phyloP scores from a whole-genome alignment of 2,113 vertebrate species.

The Emberiza fucata region DNA sequence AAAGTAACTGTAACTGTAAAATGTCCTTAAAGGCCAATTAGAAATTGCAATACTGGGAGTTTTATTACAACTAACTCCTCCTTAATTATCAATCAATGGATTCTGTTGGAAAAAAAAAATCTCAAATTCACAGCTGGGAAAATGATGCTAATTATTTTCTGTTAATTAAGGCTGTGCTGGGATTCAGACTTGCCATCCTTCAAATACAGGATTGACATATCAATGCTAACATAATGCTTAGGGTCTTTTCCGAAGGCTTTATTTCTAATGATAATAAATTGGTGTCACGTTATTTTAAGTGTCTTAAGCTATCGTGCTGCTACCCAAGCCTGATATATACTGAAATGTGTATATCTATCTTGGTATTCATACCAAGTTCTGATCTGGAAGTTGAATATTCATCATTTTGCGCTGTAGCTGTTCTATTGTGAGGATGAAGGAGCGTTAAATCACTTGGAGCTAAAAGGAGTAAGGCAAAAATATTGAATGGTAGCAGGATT shows the following conservation, averaged over 20 bases:
- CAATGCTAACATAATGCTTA: slow-evolving; percentile 79
- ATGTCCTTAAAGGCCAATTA: slow-evolving; percentile 84
- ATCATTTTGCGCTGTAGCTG: not conserved
- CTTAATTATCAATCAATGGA: slow-evolving; percentile 86
- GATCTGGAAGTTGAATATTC: not conserved
- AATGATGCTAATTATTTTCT: slow-evolving; percentile 84
- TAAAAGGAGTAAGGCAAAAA: not conserved
- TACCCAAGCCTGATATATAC: not conserved
- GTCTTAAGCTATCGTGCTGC: slow-evolving; percentile 57
- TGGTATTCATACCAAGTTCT: not conserved
- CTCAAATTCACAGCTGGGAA: slow-evolving; percentile 79
- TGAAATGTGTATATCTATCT: slow-evolving; percentile 8
- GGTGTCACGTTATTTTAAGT: slow-evolving; percentile 71
- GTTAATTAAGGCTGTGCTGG: slow-evolving; percentile 83
- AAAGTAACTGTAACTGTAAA: slow-evolving; percentile 81
- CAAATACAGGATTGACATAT: slow-evolving; percentile 81
- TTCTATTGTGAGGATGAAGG: not conserved
- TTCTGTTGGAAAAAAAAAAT: slow-evolving; percentile 68
- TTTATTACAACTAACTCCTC: slow-evolving; percentile 82
- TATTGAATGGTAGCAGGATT: not conserved
- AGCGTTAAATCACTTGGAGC: not conserved
- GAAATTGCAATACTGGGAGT: slow-evolving; percentile 80
- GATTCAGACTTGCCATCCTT: slow-evolving; percentile 76
- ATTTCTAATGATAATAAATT: slow-evolving; percentile 73
- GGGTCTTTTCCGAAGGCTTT: slow-evolving; percentile 73